Percentiles rank a stretch among this genome's conserved stretches.
phyloP scores from a whole-genome alignment of 2,888 invertebrate genomes.

The Cheilosia grossa region DNA sequence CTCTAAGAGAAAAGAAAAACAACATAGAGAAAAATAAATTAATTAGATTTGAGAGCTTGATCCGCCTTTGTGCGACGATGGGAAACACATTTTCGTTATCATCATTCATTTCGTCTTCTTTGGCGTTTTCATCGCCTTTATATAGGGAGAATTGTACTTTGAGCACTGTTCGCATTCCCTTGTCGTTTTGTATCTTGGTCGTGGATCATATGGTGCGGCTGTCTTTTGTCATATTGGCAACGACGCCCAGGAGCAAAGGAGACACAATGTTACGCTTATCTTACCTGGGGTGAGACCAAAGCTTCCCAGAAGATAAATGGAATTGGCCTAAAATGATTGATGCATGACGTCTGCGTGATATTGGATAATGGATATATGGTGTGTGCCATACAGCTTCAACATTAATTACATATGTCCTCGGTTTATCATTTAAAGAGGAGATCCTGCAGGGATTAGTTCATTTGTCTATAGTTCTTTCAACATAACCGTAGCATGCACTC shows the following conservation, averaged over 20 bases:
- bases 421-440: slow-evolving; percentile 2
- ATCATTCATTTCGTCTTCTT: slow-evolving; percentile 64
- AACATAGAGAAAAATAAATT: slow-evolving; percentile 50
- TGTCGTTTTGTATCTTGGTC: slow-evolving; percentile 1
- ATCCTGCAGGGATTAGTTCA: slow-evolving; percentile 24
- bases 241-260: slow-evolving; percentile 10
- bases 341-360: slow-evolving; percentile 55
- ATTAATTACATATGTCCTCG: slow-evolving; percentile 58
- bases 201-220: not conserved
- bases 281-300: slow-evolving; percentile 38
- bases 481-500: too few species aligned
- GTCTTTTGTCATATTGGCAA: slow-evolving; percentile 38
- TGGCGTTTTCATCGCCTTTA: slow-evolving; percentile 31
- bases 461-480: slow-evolving; percentile 27
- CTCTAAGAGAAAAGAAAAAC: not conserved
- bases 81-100: slow-evolving; percentile 68
- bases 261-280: slow-evolving; percentile 49
- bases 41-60: slow-evolving; percentile 67
- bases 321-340: slow-evolving; percentile 55
- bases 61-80: slow-evolving; percentile 61
- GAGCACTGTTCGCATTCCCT: slow-evolving; percentile 19
- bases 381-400: slow-evolving; percentile 33
- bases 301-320: slow-evolving; percentile 52
- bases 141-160: slow-evolving; percentile 4
- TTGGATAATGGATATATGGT: slow-evolving; percentile 52